phyloP scores from a whole-genome alignment of 2,113 vertebrate genomes.

The Rutilus rutilus region DNA sequence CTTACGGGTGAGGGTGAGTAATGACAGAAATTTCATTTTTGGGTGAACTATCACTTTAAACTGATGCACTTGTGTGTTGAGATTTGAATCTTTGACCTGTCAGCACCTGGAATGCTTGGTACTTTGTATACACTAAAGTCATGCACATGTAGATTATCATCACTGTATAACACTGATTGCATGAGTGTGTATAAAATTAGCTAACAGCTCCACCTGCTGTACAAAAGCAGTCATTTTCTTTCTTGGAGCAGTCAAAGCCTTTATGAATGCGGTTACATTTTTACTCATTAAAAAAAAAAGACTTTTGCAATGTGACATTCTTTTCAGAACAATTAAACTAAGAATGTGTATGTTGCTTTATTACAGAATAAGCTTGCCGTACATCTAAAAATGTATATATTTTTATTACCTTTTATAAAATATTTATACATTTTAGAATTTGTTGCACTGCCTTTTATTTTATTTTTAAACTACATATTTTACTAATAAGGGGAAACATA shows the following conservation, averaged over 20 bases:
- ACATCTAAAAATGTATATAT: no score
- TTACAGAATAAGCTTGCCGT: no score
- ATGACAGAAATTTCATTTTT: no score
- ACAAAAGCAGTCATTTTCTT: not conserved
- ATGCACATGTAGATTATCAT: not conserved
- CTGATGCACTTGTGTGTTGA: not conserved
- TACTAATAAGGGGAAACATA: no score
- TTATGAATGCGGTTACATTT: not conserved
- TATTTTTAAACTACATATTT: no score
- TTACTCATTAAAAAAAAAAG: not conserved
- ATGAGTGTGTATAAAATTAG: not conserved
- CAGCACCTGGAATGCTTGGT: not conserved
- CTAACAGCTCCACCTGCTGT: conserved; percentile 53
- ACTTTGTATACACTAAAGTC: not conserved
- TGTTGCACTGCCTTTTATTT: not conserved
- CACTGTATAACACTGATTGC: no score
- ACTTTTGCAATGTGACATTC: not conserved
- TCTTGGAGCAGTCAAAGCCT: not conserved
- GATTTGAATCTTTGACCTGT: not conserved
- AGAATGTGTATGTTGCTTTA: no score
- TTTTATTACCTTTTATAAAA: not conserved
- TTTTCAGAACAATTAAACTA: not conserved
- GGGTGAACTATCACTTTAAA: not conserved
- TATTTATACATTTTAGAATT: not conserved
- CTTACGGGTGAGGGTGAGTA: no score